Conservation (phyloP, 2,888 invertebrate species). For the Leucophenga maculata region DNA sequence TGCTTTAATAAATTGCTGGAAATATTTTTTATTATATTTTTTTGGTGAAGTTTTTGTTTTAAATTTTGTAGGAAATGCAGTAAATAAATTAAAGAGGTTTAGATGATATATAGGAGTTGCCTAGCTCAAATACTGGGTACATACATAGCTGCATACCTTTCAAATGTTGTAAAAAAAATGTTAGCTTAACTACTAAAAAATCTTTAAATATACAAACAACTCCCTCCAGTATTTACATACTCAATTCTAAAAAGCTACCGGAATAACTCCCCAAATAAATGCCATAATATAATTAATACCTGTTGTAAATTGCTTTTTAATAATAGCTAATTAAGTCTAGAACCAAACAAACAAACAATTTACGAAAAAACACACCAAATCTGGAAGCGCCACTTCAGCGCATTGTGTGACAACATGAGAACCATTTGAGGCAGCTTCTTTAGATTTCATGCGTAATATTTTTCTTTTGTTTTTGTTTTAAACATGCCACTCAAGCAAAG, state of each 20-base stretch:
- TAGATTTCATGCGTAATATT: slow-evolving; percentile 39
- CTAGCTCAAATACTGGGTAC: too few relatives aligned
- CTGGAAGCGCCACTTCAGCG: slow-evolving; percentile 24
- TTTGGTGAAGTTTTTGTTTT: slow-evolving; percentile 3
- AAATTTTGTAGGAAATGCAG: slow-evolving; percentile 16
- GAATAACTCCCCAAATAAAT: too few relatives aligned
- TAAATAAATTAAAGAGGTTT: too few relatives aligned
- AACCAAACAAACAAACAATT: background rate
- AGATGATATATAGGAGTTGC: too few relatives aligned
- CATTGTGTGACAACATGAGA: slow-evolving; percentile 28
- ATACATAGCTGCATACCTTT: too few relatives aligned
- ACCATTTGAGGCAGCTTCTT: slow-evolving; percentile 25
- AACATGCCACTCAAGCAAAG: slow-evolving; percentile 45
- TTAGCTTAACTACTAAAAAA: too few relatives aligned
- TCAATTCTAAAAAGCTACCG: too few relatives aligned
- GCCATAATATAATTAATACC: slow-evolving; percentile 5
- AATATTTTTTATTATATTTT: slow-evolving; percentile 34
- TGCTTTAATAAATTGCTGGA: background rate
- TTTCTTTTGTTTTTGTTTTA: slow-evolving; percentile 23
- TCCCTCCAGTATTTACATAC: too few relatives aligned
- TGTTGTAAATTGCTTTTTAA: slow-evolving; percentile 58
- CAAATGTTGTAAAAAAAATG: too few relatives aligned
- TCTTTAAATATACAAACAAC: too few relatives aligned
- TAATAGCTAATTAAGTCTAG: slow-evolving; percentile 59
- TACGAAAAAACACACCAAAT: background rate